phyloP scores from a whole-genome alignment of 2,888 invertebrate genomes.

The Pediacus dermestoides region DNA sequence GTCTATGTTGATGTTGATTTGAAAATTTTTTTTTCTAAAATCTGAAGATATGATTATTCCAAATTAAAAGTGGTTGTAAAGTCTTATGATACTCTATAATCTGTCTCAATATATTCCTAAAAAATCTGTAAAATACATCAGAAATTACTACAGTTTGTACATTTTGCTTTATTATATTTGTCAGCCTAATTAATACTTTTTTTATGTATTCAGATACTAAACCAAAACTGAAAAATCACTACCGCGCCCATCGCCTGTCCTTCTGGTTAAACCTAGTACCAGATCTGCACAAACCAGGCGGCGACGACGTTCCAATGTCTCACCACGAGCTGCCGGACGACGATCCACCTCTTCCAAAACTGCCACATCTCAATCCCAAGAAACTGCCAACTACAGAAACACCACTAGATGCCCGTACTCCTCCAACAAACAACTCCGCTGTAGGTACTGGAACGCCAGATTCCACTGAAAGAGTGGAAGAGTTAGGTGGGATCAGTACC shows the following conservation, averaged over 20 bases:
- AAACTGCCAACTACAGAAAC: slow-evolving; percentile 55
- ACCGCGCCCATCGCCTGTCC: slow-evolving; percentile 86
- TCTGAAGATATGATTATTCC: no score
- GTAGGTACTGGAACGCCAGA: slow-evolving; percentile 42
- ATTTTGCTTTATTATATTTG: no score
- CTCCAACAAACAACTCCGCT: slow-evolving; percentile 48
- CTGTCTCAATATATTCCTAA: no score
- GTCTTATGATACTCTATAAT: no score
- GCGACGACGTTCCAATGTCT: slow-evolving; percentile 78
- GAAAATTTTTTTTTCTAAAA: no score
- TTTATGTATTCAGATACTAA: slow-evolving; percentile 68
- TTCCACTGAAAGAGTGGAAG: slow-evolving; percentile 52
- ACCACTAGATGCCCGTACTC: slow-evolving; percentile 42
- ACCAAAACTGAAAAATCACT: slow-evolving; percentile 88
- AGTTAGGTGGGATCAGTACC: slow-evolving; percentile 49
- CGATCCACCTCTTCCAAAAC: slow-evolving; percentile 54
- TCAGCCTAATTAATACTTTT: no score
- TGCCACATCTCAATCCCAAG: slow-evolving; percentile 57
- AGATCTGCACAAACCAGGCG: slow-evolving; percentile 82
- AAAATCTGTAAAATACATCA: no score
- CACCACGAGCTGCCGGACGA: slow-evolving; percentile 79
- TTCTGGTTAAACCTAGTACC: slow-evolving; percentile 95
- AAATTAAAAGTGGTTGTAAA: no score
- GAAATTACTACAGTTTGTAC: no score
- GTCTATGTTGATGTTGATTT: no score